Evolutionary conservation across 2,113 vertebrate species (phyloP), one percentile per base, ranked within the genome.

Genomic region (Caloenas nicobarica): DNA sequence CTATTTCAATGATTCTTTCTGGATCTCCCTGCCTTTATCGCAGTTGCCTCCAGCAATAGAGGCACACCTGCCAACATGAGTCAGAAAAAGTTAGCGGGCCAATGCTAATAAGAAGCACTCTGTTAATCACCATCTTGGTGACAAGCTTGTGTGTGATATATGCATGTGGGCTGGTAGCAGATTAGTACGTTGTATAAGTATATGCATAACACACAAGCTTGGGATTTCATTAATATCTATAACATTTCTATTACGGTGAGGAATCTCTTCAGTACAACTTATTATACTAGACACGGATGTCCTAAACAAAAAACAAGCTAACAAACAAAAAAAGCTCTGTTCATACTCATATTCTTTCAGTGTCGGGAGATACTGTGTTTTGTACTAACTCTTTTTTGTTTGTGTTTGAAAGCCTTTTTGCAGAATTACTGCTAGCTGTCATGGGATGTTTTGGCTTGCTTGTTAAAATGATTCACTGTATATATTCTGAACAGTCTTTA

Each of bases 31-130:
- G 21, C 69, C 48, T 84, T 81, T 85, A 57, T 70, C 17, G 1
- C 42, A 23, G 38, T 76, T 87, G 76, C 91, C 84, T 92, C 40
- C 77, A 94, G 81, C 76, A 42, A 44, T 5, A 66, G 76, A 81
- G 33, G 56, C 4, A 16, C 88, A 92, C 82, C 88, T 95, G 95
- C 92, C 94, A 96, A 42, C 40, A 25, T 57, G 73, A 95, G 77
- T 87, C 94, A 87, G 91, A 84, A 93, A 31, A 93, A 82, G 44
- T 93, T 89, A 91, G 38, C 3, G 0, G 40, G 57, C 88, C 61
- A 82, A 2, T 80, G 83, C 83, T 96, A 93, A 93, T 89, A 65
- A 82, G 80, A 33, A 84, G 42, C 71, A 38, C 74, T 87, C 58
- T 14, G 23, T 96, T 94, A 93, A 91, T 93, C 86, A 86, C 70